Base-by-base conservation (phyloP, 1,140 invertebrate species). In the Physella acuta region DNA sequence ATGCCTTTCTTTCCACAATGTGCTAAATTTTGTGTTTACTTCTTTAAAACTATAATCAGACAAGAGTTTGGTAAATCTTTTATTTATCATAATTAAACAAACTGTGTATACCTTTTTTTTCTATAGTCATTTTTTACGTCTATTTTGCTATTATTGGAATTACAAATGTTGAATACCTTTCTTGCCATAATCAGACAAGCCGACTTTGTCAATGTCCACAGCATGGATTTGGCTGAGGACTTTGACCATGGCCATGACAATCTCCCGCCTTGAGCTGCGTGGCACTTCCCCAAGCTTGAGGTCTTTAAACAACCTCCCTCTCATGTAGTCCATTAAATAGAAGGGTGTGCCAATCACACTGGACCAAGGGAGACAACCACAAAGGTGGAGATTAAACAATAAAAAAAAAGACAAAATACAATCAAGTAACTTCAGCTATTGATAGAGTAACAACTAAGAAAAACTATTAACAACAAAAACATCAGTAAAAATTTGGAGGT, bases 291-390 rank as follows among this genome's bases (percentile, higher is more conserved):
- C 66, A 34, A 87, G 68, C 3, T 65, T 60, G 2, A 76, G 73
- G 66, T 86, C 76, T 33, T 81, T 79, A 68, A 83, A 86, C 2
- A 87, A 73, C 8, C 78, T 58, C 0, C 86, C 86, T 33, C 73
- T 73, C 2, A 82, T 64, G 64, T 85, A 83, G 44, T 83, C 78
- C 86, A 87, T 87, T 31, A 87, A 37, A 70, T 86, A 87, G 70
- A 87, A 87, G 24, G 81, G 82, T 37, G 85, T 86, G 53, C 86
- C 86, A 0, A 87, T 60, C 8, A 86, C 64, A 72, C 85, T 86
- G 76, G 52, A 81, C 73, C 24, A 14, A 67, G 63, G 31, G 24
- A 34, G 33, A 59, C 56, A 59, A 24, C 14, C 28, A 34, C 4
- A 3, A 26, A 34, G 26, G 24, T 31, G 4, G n/a, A n/a, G n/a